Evolutionary conservation across 2,113 vertebrate genomes (phyloP).

Genomic region (Actinemys pallida): DNA sequence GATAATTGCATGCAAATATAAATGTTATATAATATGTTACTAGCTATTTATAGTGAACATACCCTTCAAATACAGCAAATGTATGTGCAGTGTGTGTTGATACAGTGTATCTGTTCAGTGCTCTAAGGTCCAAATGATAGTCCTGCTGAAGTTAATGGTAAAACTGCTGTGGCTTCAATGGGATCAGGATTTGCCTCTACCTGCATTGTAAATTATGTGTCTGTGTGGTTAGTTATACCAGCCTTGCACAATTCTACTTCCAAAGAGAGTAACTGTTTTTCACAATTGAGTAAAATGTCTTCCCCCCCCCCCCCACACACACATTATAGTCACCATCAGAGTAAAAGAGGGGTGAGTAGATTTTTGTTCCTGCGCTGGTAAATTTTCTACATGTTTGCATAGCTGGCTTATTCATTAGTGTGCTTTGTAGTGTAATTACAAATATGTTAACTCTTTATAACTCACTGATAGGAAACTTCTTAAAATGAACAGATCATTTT

Average conservation of each 20-base stretch:
- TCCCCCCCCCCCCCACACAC: neutral
- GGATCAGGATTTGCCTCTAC: neutral
- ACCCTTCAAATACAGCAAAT: neutral
- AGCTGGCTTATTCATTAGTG: neutral
- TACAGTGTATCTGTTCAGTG: neutral
- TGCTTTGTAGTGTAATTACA: neutral
- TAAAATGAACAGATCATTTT: neutral
- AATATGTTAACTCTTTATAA: neutral
- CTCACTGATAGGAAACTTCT: neutral
- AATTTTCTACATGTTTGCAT: neutral
- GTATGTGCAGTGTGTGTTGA: neutral
- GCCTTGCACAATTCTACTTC: neutral
- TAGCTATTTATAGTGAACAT: constrained; percentile 56
- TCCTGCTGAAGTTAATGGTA: neutral
- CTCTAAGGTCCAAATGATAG: neutral
- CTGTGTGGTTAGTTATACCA: neutral
- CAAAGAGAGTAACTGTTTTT: neutral
- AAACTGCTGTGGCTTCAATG: neutral
- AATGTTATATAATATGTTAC: constrained; percentile 69
- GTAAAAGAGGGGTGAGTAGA: constrained; percentile 6
- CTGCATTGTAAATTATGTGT: neutral
- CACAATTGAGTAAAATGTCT: neutral
- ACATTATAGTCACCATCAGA: constrained; percentile 11
- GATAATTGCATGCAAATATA: constrained; percentile 67
- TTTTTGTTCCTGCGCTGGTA: neutral